phyloP scores from a whole-genome alignment of 1,140 invertebrate genomes.

The Leucophenga varia region DNA sequence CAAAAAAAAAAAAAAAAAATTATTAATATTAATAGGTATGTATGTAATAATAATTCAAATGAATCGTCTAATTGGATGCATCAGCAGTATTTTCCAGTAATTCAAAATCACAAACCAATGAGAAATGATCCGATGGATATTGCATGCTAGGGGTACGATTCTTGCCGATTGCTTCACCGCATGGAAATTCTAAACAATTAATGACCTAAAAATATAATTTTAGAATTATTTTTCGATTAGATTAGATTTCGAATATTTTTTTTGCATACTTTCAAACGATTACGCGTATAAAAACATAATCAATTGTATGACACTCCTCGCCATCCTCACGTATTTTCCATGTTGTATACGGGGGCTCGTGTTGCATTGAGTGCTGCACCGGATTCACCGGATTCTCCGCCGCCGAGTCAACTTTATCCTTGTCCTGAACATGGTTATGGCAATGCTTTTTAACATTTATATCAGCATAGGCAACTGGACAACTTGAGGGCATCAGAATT shows the following conservation, averaged over 20 bases:
- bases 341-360: constrained; percentile 74
- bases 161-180: constrained; percentile 67
- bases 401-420: no score
- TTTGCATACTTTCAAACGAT: constrained; percentile 57
- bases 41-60: no score
- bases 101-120: constrained; percentile 70
- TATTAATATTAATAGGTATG: no score
- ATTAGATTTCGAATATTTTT: background rate
- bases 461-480: constrained; percentile 59
- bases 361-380: constrained; percentile 45
- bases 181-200: constrained; percentile 67
- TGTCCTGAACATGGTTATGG: no score
- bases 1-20: no score
- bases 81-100: no score
- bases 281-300: constrained; percentile 75
- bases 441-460: constrained; percentile 35
- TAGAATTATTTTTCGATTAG: background rate
- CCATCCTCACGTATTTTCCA: constrained; percentile 77
- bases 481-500: constrained; percentile 56
- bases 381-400: constrained; percentile 23
- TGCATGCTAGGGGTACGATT: constrained; percentile 67
- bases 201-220: constrained; percentile 57
- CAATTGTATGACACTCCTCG: constrained; percentile 74
- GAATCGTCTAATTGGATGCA: no score
- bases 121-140: constrained; percentile 82